These are phyloP conservation scores for Zalophus californianus DNA, from an alignment of 2,797 vertebrate species.

Conservation along the genomic window DNA sequence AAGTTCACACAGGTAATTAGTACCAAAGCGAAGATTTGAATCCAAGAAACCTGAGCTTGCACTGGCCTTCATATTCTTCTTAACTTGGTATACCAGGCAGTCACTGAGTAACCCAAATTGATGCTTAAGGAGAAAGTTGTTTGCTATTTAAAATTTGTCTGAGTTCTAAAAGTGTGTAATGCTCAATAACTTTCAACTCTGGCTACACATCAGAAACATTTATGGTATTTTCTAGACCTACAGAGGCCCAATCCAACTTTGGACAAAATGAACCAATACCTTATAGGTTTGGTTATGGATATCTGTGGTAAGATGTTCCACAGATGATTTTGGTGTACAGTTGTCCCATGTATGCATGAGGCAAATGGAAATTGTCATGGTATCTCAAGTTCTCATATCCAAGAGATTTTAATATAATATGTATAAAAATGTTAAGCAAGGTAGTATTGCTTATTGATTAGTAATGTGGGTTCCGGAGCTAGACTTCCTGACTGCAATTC, in stretches of 20 bases:
- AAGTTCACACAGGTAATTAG: not conserved
- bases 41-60: not conserved
- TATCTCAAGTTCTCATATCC: not conserved
- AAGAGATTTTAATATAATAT: not conserved
- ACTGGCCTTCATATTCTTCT: not conserved
- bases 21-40: constrained; percentile 35
- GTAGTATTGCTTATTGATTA: not conserved
- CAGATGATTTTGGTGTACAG: not conserved
- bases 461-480: not conserved
- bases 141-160: constrained; percentile 50
- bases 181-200: not conserved
- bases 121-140: not conserved
- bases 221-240: not conserved
- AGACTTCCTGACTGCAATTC: not conserved
- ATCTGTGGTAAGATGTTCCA: not conserved
- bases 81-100: not conserved
- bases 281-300: not conserved
- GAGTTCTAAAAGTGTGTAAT: not conserved
- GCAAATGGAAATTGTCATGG: not conserved
- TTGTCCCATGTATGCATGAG: not conserved
- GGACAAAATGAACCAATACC: not conserved
- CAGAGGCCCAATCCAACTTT: not conserved
- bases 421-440: not conserved
- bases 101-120: not conserved
- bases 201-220: not conserved